These are phyloP conservation scores for Zaprionus obscuricornis DNA, from an alignment of 2,888 invertebrate genomes.

Conservation along the genomic window DNA sequence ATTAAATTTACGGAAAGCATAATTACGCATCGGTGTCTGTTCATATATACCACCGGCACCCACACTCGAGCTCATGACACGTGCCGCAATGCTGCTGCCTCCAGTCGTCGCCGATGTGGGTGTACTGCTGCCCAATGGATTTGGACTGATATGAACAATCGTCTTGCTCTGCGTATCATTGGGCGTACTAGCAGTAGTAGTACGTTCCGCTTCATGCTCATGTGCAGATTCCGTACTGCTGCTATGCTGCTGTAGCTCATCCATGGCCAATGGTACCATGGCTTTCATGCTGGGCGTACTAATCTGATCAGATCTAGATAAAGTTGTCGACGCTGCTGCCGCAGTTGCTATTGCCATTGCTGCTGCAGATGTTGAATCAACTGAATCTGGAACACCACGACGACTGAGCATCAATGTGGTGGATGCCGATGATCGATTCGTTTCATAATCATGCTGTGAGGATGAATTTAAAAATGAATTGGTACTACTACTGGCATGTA, in stretches of 20 bases:
- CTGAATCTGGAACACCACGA: slow-evolving; percentile 69
- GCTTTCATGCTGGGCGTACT: slow-evolving; percentile 86
- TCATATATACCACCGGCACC: slow-evolving; percentile 77
- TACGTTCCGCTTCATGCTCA: slow-evolving; percentile 82
- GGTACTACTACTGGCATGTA: slow-evolving; percentile 82
- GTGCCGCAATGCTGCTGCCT: slow-evolving; percentile 54
- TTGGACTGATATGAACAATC: slow-evolving; percentile 46
- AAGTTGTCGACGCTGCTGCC: slow-evolving; percentile 42
- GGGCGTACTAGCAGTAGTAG: too few relatives aligned
- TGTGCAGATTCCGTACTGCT: slow-evolving; percentile 88
- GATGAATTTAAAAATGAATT: slow-evolving; percentile 81
- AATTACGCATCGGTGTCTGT: slow-evolving; percentile 54
- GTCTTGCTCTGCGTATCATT: slow-evolving; percentile 57
- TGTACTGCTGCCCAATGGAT: slow-evolving; percentile 58
- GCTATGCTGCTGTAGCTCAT: slow-evolving; percentile 84
- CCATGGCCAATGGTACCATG: slow-evolving; percentile 85
- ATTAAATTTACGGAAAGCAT: slow-evolving; percentile 62
- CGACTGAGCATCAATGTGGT: slow-evolving; percentile 80
- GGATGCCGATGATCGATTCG: slow-evolving; percentile 80
- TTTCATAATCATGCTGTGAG: slow-evolving; percentile 79
- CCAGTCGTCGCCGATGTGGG: slow-evolving; percentile 31
- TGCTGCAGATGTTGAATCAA: slow-evolving; percentile 55
- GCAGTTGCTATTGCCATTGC: too few relatives aligned
- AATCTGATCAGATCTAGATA: slow-evolving; percentile 80
- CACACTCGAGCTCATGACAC: slow-evolving; percentile 80